phyloP scores from a whole-genome alignment of 2,888 invertebrate species.

The Drosophila borealis region DNA sequence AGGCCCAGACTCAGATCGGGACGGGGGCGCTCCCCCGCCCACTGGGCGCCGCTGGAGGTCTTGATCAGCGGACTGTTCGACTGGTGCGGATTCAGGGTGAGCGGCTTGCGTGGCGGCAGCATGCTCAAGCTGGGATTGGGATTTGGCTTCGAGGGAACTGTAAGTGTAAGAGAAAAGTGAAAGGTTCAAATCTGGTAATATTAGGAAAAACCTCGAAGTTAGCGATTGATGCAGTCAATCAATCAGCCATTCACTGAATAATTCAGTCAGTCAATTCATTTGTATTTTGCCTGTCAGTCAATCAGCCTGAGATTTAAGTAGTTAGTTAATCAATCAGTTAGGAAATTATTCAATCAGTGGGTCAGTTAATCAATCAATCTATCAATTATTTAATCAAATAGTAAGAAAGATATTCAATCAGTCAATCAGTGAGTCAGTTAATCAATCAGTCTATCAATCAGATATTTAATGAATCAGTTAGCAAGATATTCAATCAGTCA shows the following conservation, averaged over 20 bases:
- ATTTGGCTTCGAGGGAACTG: constrained; percentile 83
- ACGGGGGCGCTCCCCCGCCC: constrained; percentile 82
- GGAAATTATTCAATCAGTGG: not conserved
- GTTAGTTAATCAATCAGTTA: not conserved
- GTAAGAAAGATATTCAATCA: not conserved
- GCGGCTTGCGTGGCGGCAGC: constrained; percentile 77
- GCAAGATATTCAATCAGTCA: not conserved
- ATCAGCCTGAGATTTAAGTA: not conserved
- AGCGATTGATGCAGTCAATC: too few species aligned
- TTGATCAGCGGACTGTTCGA: constrained; percentile 80
- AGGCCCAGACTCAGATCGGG: constrained; percentile 68
- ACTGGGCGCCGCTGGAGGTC: constrained; percentile 82
- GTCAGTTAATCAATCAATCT: not conserved
- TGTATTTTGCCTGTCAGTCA: not conserved
- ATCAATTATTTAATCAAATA: not conserved
- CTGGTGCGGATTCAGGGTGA: constrained; percentile 73
- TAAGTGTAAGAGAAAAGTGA: not conserved
- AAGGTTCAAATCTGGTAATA: not conserved
- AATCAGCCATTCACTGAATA: too few species aligned
- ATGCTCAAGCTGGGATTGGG: constrained; percentile 53
- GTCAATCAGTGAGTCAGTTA: too few species aligned
- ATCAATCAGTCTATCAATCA: too few species aligned
- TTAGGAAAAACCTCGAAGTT: too few species aligned
- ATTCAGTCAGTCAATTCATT: not conserved
- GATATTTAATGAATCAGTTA: not conserved